A percentile compares a stretch with the other conserved stretches of the same genome.
phyloP scores from a whole-genome alignment of 2,113 vertebrate species.

The Salvelinus fontinalis region DNA sequence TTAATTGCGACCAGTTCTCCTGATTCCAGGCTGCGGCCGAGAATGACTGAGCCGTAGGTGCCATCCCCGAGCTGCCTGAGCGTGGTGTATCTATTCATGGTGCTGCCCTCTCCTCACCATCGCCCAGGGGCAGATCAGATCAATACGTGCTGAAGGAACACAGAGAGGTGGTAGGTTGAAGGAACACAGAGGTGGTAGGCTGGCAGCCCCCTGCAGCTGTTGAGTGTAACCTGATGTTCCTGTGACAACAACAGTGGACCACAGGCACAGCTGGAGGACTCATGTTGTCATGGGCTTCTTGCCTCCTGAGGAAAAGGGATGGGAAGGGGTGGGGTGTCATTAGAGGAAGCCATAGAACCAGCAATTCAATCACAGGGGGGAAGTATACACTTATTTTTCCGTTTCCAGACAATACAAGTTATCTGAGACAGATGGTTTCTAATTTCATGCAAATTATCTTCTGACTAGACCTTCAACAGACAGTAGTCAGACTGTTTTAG shows the following conservation, averaged over 20 bases:
- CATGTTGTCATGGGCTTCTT: conserved; percentile 80
- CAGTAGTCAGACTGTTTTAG: too few species aligned
- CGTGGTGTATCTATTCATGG: conserved; percentile 93
- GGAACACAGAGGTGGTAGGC: too few species aligned
- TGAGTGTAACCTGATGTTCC: conserved; percentile 85
- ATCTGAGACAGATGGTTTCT: too few species aligned
- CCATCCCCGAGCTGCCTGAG: conserved; percentile 95
- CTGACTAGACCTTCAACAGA: too few species aligned
- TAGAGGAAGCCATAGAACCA: too few species aligned
- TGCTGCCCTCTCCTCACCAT: conserved; percentile 71
- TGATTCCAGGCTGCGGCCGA: conserved; percentile 90
- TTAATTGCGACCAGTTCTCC: conserved; percentile 96
- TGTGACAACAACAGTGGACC: conserved; percentile 84
- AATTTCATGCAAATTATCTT: too few species aligned
- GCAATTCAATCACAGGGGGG: too few species aligned
- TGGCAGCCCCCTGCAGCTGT: conserved; percentile 47
- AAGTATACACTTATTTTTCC: too few species aligned
- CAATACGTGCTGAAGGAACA: conserved; percentile 30
- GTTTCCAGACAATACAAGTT: too few species aligned
- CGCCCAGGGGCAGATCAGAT: conserved; percentile 24
- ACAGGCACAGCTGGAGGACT: conserved; percentile 75
- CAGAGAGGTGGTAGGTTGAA: not conserved
- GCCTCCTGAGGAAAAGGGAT: conserved; percentile 52
- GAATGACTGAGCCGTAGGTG: conserved; percentile 93
- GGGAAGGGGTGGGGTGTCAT: too few species aligned